Base-by-base conservation (phyloP, 2,888 invertebrate genomes). In the Listrodromus nycthemerus region DNA sequence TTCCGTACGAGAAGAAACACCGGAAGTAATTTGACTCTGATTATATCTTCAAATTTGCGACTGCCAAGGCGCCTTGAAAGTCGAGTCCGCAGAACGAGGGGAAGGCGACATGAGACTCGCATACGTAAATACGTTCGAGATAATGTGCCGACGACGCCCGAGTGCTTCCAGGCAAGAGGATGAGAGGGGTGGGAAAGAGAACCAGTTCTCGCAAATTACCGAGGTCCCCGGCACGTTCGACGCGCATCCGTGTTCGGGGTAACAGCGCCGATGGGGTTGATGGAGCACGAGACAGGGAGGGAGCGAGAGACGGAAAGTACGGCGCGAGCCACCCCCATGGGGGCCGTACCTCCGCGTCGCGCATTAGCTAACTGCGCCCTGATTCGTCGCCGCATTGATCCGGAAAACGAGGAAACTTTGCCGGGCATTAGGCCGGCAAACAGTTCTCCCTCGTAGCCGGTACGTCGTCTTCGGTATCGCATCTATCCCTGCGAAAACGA, bases 361-460 rank as follows among this genome's bases (percentile, higher is more conserved):
- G 91, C 90, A 92, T 92, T 92, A 92, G 90, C 90, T 92, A 92
- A 92, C 92, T 90, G 90, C 88, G 89, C 89, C 89, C 92, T 92
- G 91, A 92, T 92, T 92, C 92, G 91, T 88, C 87, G 87, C 82
- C 88, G 86, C 88, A 91, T 90, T 88, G 90, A 92, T 91, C 89
- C 89, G 88, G 88, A 88, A 90, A 91, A 90, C 87, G 89, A 87
- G 86, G 85, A 87, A 89, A 89, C 88, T 90, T 89, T 87, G 41
- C 85, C 83, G 86, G 86, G 87, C 88, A 90, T 90, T 90, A 88
- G 86, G 76, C 75, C 79, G 79, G 83, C 82, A 83, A 86, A 83
- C 79, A 80, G 66, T 52, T 74, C 81, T 61, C 71, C 79, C 75
- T 58, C 67, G 52, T 52, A 63, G 61, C 73, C 66, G 52, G 45